Evolutionary conservation across 2,888 invertebrate genomes (phyloP).

Genomic region (Agrenia bidenticulata): DNA sequence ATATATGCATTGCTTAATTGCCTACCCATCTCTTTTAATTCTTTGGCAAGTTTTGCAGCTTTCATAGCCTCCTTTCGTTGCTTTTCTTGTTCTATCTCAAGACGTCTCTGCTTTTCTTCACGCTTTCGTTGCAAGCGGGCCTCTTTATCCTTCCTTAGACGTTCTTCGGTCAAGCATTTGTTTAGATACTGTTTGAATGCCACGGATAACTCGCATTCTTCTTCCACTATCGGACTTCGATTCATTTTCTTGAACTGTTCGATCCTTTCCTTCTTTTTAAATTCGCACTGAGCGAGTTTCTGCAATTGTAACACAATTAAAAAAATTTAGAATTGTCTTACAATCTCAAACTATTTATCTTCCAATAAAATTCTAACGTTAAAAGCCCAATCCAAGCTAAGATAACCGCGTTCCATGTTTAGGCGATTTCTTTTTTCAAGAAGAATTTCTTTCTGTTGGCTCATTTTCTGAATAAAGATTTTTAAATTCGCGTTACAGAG

Average conservation of each 20-base stretch:
- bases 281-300: slow-evolving; percentile 24
- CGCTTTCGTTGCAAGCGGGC: slow-evolving; percentile 6
- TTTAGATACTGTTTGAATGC: slow-evolving; percentile 32
- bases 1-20: too few relatives aligned
- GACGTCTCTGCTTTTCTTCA: slow-evolving; percentile 25
- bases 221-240: neutral
- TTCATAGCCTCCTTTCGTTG: slow-evolving; percentile 16
- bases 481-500: neutral
- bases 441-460: slow-evolving; percentile 38
- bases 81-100: slow-evolving; percentile 26
- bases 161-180: slow-evolving; percentile 26
- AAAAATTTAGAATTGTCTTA: too few relatives aligned
- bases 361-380: slow-evolving; percentile 23
- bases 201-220: slow-evolving; percentile 38
- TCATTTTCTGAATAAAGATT: slow-evolving; percentile 28
- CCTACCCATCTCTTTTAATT: too few relatives aligned
- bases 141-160: slow-evolving; percentile 23
- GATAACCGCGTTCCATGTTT: slow-evolving; percentile 44
- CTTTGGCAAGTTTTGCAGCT: too few relatives aligned
- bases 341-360: neutral
- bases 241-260: neutral
- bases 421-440: slow-evolving; percentile 42
- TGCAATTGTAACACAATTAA: too few relatives aligned
- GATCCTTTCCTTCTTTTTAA: slow-evolving; percentile 20
- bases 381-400: slow-evolving; percentile 48